Conservation (phyloP, 2,888 invertebrate genomes). For the Cylloceria caligata region DNA sequence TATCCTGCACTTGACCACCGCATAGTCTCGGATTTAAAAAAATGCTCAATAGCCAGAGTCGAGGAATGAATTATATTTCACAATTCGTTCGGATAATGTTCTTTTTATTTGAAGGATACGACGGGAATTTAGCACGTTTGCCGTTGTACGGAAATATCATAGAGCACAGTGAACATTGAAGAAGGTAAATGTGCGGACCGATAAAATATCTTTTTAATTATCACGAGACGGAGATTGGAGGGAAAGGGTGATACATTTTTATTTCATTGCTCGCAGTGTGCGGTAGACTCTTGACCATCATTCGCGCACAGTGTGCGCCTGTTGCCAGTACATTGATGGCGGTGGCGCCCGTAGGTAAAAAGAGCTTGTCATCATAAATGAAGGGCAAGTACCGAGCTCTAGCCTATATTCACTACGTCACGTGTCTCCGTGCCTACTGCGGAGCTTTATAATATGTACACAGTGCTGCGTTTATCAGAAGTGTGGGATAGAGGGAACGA, state of each 20-base stretch:
- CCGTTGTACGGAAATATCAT: not conserved
- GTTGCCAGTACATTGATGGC: slow-evolving; percentile 31
- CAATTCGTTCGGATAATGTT: not conserved
- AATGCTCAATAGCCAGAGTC: not conserved
- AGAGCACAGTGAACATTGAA: not conserved
- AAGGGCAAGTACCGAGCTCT: slow-evolving; percentile 35
- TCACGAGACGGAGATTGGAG: slow-evolving; percentile 8
- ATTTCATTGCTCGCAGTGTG: slow-evolving; percentile 27
- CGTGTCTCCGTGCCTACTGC: slow-evolving; percentile 19
- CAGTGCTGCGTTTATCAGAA: slow-evolving; percentile 9
- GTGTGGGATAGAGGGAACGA: not conserved
- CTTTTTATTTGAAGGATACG: not conserved
- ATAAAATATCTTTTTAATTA: slow-evolving; percentile 43
- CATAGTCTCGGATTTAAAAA: not conserved
- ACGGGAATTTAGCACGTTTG: not conserved
- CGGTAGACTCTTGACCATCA: slow-evolving; percentile 27
- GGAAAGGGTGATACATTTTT: slow-evolving; percentile 42
- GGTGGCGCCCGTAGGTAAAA: slow-evolving; percentile 9
- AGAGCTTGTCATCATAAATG: slow-evolving; percentile 56
- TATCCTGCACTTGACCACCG: not conserved
- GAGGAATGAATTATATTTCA: not conserved
- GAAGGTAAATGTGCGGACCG: not conserved
- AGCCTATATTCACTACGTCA: slow-evolving; percentile 29
- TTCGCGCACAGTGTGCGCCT: slow-evolving; percentile 2
- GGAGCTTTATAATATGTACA: slow-evolving; percentile 34